Evolutionary conservation across 64 coral and sea anemone genomes (phyloP).

Genomic region (Stichodactyla mertensii): DNA sequence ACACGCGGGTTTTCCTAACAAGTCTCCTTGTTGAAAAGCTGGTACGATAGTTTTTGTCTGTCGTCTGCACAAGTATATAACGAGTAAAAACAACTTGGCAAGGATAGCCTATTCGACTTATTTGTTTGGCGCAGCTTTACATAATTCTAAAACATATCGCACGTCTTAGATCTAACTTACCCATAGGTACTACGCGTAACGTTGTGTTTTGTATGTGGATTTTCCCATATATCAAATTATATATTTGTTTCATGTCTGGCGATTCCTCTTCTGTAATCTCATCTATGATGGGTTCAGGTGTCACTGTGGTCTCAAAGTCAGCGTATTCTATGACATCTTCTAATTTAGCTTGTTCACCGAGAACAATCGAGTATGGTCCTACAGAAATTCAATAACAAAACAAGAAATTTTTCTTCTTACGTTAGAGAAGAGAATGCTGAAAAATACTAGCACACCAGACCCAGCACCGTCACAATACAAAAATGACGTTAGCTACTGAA

Average conservation of each 20-base stretch:
- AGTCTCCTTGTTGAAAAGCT: too few relatives aligned
- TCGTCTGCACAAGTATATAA: too few relatives aligned
- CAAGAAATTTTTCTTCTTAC: background rate
- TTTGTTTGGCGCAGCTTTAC: too few relatives aligned
- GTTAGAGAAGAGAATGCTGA: too few relatives aligned
- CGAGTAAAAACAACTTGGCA: too few relatives aligned
- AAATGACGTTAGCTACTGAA: too few relatives aligned
- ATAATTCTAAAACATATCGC: background rate
- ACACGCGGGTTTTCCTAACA: too few relatives aligned
- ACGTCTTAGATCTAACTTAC: background rate
- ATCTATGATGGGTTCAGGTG: background rate
- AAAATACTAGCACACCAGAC: too few relatives aligned
- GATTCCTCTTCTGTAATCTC: slow-evolving; percentile 29
- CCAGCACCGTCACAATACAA: too few relatives aligned
- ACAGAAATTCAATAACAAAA: background rate
- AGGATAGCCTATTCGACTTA: too few relatives aligned
- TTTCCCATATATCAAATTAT: slow-evolving; percentile 11
- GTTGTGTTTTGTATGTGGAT: background rate
- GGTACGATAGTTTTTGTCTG: too few relatives aligned
- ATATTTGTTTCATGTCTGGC: background rate
- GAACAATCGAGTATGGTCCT: slow-evolving; percentile 33
- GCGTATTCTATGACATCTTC: slow-evolving; percentile 53
- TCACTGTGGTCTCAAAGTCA: slow-evolving; percentile 21
- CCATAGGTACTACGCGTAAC: slow-evolving; percentile 12
- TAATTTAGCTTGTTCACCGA: slow-evolving; percentile 8